Base-by-base conservation (phyloP, 2,888 invertebrate genomes). In the Eupithecia exiguata region DNA sequence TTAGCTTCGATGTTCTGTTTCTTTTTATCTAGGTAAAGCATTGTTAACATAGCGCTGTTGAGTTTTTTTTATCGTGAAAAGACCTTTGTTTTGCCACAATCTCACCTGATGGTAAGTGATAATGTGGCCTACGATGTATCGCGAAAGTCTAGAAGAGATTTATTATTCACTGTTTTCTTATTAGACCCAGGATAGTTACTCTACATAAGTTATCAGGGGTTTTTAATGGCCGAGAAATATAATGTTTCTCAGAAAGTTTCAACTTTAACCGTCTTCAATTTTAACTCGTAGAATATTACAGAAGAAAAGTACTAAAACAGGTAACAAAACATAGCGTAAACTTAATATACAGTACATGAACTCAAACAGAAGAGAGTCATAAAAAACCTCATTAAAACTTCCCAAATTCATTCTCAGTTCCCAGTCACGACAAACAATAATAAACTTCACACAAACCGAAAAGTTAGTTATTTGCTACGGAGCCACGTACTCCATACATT, bases 401-500 rank as follows among this genome's bases (percentile, higher is more conserved):
- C 79, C 74, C 78, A 80, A 84, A 84, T 82, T 84, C 77, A 82
- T 82, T 84, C 79, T 80, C 82, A 68, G 84, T 83, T 82, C 81
- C 82, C 76, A 75, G 79, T 79, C 80, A 89, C 89, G 87, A 87
- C 82, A 84, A 84, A 80, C 82, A 81, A 83, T 79, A 83, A 84
- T 84, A 82, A 87, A 86, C 84, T 84, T 84, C 80, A 77, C 76
- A 81, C 82, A 86, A 86, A 86, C 85, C 79, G 84, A 82, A 86
- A 86, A 85, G 87, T 84, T 83, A 85, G 86, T 84, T 83, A 86
- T 88, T 86, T 84, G 84, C 87, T 83, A 79, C 78, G 71, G 38
- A 82, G 80, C 82, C 91, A 91, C 91, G 91, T 90, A 85, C 85
- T 79, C 77, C 81, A 86, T 82, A 82, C 84, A 87, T 88, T 87